Evolutionary conservation across 2,113 vertebrate species (phyloP), one percentile per base, ranked within the genome.

Genomic region (Centropus unirufus): DNA sequence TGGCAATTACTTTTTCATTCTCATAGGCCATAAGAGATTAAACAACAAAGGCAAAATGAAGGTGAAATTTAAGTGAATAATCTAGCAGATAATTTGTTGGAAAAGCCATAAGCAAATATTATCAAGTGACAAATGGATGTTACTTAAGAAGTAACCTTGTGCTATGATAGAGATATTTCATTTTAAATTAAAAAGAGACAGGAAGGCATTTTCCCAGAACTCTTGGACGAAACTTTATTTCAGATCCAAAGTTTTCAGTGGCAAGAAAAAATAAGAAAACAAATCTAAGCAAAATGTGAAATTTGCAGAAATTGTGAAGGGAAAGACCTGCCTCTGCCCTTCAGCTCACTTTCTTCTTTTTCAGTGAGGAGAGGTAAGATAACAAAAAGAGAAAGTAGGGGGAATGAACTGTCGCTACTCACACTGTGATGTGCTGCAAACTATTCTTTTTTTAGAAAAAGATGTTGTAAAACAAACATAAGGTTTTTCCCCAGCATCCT

Each of bases 391-490:
- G 10, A 82, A 81, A 32, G 2, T 52, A 72, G 51, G 6, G 6
- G 20, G 5, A 86, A 69, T 9, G 46, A 24, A 23, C 20, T 52
- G 15, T 20, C 70, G 32, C 10, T 87, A 23, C 30, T 89, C 32
- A 39, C 34, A 87, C 10, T 6, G 5, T 9, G 10, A 12, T 51
- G 24, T 22, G 62, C 13, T 59, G 69, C 24, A 91, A 83, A 74
- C 2, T 47, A 24, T 30, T 23, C 5, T 49, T 19, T 2, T 1
- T 2, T 0, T 1, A 4, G 17, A 66, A 32, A 40, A 49, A 62
- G 3, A 32, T 49, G 9, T 18, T 24, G 24, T 14, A 51, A 52
- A 83, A 11, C 17, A 81, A 81, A 32, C 15, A 62, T 11, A 68
- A 2, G 27, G 19, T 24, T 82, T 57, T 76, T 92, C 32, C 21